These are phyloP conservation scores for Chelonus insularis DNA, from an alignment of 1,140 invertebrate genomes.

Conservation along the genomic window DNA sequence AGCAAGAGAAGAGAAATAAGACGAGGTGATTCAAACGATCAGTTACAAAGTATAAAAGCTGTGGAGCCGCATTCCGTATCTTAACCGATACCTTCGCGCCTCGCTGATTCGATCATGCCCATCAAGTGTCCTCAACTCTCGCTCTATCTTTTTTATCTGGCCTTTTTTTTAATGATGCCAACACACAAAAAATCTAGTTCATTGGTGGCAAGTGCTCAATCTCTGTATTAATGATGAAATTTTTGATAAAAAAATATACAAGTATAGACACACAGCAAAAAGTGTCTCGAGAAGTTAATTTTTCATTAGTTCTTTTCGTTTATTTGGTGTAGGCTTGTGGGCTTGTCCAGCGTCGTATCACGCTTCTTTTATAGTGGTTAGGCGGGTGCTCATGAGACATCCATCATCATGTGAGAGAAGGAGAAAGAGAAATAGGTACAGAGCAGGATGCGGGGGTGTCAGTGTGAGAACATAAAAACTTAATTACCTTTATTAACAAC, in stretches of 20 bases:
- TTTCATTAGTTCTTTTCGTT: conserved; percentile 43
- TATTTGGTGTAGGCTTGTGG: conserved; percentile 10
- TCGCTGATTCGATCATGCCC: conserved; percentile 34
- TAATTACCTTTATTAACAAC: conserved; percentile 60
- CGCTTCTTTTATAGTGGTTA: conserved; percentile 4
- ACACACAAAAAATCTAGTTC: no score
- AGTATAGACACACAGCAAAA: conserved; percentile 36
- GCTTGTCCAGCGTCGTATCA: conserved; percentile 19
- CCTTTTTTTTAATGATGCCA: not conserved
- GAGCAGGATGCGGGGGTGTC: conserved; percentile 38
- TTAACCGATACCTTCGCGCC: conserved; percentile 38
- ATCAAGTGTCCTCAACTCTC: conserved; percentile 26
- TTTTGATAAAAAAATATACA: conserved; percentile 8
- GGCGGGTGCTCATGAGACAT: conserved; percentile 35
- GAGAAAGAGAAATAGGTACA: conserved; percentile 7
- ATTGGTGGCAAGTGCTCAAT: no score
- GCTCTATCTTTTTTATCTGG: not conserved
- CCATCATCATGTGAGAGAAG: conserved; percentile 45
- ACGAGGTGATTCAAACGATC: conserved; percentile 37
- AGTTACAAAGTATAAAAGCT: conserved; percentile 45
- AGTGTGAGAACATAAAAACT: conserved; percentile 54
- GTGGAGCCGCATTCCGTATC: conserved; percentile 44
- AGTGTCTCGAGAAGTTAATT: conserved; percentile 44
- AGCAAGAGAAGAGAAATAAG: conserved; percentile 18
- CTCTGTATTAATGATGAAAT: no score